Percentiles rank a stretch among this genome's conserved stretches.
These are phyloP conservation scores for Bradypodion ventrale DNA, from an alignment of 2,797 vertebrate genomes.

Conservation along the genomic window DNA sequence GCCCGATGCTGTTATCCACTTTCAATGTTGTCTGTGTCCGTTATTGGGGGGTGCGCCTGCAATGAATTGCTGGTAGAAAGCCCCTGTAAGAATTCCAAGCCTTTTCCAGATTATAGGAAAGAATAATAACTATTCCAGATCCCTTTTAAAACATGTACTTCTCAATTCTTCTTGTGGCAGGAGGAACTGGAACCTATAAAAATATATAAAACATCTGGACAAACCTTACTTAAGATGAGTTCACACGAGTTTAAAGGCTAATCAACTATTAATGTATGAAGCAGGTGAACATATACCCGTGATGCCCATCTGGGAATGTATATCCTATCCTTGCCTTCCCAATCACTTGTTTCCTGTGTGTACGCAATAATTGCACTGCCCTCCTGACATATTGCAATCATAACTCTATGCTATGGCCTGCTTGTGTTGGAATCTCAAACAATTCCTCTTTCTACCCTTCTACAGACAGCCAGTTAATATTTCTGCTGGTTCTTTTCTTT, in stretches of 20 bases:
- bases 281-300: neutral
- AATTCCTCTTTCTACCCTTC: neutral
- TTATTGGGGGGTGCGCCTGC: too few relatives aligned
- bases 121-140: neutral
- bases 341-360: neutral
- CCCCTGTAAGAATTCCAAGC: neutral
- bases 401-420: neutral
- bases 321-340: neutral
- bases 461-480: slow-evolving; percentile 7
- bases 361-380: neutral
- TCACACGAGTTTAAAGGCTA: too few relatives aligned
- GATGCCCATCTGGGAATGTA: neutral
- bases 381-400: neutral
- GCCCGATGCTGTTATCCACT: too few relatives aligned
- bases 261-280: neutral
- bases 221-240: neutral
- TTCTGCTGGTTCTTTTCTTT: neutral
- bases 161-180: neutral
- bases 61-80: neutral
- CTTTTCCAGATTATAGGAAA: neutral
- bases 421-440: neutral
- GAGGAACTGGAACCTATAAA: too few relatives aligned
- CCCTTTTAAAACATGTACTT: neutral
- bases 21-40: too few relatives aligned
- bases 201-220: neutral